A percentile compares a stretch with the other conserved stretches of the same genome.
Evolutionary conservation across 1,140 invertebrate genomes (phyloP).

Genomic region (Potamilus streckersoni): DNA sequence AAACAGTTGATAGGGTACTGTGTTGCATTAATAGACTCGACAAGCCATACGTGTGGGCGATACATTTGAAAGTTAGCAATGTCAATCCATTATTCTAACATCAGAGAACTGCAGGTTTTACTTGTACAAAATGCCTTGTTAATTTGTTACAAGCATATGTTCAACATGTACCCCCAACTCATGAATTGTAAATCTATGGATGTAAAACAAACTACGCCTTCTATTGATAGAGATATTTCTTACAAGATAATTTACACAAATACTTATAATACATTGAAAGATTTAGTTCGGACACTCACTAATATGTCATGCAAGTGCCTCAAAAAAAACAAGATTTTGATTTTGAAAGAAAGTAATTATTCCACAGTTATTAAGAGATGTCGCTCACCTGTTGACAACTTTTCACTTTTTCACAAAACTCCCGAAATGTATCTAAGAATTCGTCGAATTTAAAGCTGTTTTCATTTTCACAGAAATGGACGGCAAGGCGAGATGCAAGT

Average conservation of each 20-base stretch:
- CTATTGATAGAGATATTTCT: too few species aligned
- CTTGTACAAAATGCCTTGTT: too few species aligned
- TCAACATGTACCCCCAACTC: too few species aligned
- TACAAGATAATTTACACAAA: not conserved
- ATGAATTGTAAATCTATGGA: too few species aligned
- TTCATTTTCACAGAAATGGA: conserved; percentile 66
- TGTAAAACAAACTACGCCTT: too few species aligned
- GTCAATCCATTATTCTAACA: not conserved
- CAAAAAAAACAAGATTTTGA: not conserved
- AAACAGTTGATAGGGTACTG: not conserved
- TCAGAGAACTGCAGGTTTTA: not conserved
- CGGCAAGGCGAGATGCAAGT: conserved; percentile 50
- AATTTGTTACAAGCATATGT: too few species aligned
- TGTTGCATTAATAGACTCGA: not conserved
- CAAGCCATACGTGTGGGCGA: too few species aligned
- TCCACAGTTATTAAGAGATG: not conserved
- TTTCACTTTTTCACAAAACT: conserved; percentile 64
- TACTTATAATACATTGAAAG: too few species aligned
- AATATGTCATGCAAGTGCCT: not conserved
- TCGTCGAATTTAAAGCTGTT: conserved; percentile 64
- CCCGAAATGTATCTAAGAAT: conserved; percentile 59
- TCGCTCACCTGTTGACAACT: conserved; percentile 53
- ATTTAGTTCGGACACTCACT: not conserved
- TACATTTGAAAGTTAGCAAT: not conserved
- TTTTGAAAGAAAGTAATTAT: too few species aligned